A percentile compares a stretch with the other conserved stretches of the same genome.
These are phyloP conservation scores for Orthonychiurus folsomi DNA, from an alignment of 2,888 invertebrate species.

Conservation along the genomic window DNA sequence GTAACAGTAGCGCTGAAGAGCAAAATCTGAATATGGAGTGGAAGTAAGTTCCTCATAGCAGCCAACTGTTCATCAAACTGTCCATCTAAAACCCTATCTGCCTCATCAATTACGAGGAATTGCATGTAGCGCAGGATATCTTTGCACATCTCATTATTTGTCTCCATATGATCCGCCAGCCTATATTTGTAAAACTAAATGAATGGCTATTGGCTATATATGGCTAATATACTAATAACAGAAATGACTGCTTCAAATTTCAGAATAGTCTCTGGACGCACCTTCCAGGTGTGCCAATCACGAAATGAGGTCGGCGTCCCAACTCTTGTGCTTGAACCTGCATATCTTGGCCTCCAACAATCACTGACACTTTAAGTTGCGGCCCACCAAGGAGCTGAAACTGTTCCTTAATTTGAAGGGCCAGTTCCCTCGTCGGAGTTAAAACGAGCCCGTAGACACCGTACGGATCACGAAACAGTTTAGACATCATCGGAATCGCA, in stretches of 20 bases:
- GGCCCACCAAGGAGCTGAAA: slow-evolving; percentile 83
- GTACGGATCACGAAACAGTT: slow-evolving; percentile 85
- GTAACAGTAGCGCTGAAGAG: slow-evolving; percentile 95
- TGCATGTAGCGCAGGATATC: slow-evolving; percentile 68
- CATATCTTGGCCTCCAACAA: slow-evolving; percentile 94
- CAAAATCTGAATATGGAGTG: slow-evolving; percentile 75
- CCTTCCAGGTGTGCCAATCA: slow-evolving; percentile 89
- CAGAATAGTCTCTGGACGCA: too few relatives aligned
- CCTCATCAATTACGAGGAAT: slow-evolving; percentile 91
- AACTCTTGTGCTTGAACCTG: slow-evolving; percentile 76
- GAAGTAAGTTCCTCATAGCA: slow-evolving; percentile 62
- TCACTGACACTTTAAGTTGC: slow-evolving; percentile 69
- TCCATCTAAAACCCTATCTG: slow-evolving; percentile 75
- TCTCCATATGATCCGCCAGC: slow-evolving; percentile 72
- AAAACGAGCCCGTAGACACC: slow-evolving; percentile 90
- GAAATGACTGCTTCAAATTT: too few relatives aligned
- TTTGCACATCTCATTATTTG: slow-evolving; percentile 61
- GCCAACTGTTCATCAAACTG: slow-evolving; percentile 69
- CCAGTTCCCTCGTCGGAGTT: slow-evolving; percentile 71
- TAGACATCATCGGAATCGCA: slow-evolving; percentile 85
- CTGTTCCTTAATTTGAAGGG: slow-evolving; percentile 79
- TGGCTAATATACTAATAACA: too few relatives aligned
- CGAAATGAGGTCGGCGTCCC: slow-evolving; percentile 77
- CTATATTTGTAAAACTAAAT: slow-evolving; percentile 47
- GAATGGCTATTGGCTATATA: too few relatives aligned